Evolutionary conservation across 1,140 invertebrate species (phyloP).

Genomic region (Cotesia vestalis): DNA sequence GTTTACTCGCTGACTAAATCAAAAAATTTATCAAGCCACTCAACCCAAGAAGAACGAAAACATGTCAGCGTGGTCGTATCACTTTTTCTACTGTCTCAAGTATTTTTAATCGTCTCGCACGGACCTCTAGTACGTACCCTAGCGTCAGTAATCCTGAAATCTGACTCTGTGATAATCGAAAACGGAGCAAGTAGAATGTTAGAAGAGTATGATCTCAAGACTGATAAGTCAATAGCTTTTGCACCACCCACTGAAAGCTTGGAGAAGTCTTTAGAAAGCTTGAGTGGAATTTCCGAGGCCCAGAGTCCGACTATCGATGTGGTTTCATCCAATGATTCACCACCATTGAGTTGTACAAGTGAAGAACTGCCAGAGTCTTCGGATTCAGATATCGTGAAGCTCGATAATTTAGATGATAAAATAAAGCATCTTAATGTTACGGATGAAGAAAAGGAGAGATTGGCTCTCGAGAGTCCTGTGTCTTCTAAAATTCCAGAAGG

Average conservation of each 20-base stretch:
- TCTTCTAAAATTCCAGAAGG: conserved; percentile 40
- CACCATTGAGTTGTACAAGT: conserved; percentile 13
- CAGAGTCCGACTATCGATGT: neutral
- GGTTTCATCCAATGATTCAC: conserved; percentile 1
- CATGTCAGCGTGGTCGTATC: conserved; percentile 84
- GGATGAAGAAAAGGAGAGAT: conserved; percentile 88
- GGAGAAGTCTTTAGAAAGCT: conserved; percentile 72
- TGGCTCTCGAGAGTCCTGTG: conserved; percentile 66
- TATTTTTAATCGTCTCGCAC: conserved; percentile 94
- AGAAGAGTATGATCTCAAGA: conserved; percentile 73
- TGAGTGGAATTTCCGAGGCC: conserved; percentile 47
- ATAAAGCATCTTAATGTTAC: conserved; percentile 78
- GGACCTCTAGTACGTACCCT: conserved; percentile 87
- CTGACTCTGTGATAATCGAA: conserved; percentile 75
- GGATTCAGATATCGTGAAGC: neutral
- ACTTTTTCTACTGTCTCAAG: conserved; percentile 92
- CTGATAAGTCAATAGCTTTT: conserved; percentile 60
- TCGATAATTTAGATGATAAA: conserved; percentile 42
- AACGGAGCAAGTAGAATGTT: conserved; percentile 77
- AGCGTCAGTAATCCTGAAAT: conserved; percentile 88
- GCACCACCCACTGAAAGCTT: conserved; percentile 71
- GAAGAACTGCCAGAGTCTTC: conserved; percentile 14
- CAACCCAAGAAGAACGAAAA: conserved; percentile 60
- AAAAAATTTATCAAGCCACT: conserved; percentile 53
- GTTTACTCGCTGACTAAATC: conserved; percentile 84